Base-by-base conservation (phyloP, 2,797 vertebrate species). In the Poliocrania exsul region DNA sequence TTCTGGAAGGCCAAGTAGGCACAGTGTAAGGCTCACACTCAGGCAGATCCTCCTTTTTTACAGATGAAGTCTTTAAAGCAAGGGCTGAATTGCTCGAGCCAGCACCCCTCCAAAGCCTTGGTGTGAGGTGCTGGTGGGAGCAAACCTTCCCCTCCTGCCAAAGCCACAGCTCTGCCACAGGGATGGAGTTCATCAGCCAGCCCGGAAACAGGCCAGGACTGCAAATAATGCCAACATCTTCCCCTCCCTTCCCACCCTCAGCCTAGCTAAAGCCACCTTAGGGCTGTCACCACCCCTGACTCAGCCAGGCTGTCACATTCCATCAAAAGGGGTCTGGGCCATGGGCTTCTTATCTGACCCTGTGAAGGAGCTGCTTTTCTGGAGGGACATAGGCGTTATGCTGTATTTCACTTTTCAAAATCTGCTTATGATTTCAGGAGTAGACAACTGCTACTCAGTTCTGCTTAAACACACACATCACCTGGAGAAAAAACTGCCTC, bases 121-220 rank as follows among this genome's bases (percentile, higher is more conserved):
- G 38, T 7, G 31, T 0, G 5, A 88, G 67, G 10, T 42, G 46
- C 3, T 0, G 10, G 33, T 0, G 0, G 31, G 57, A 61, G 13
- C 5, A 4, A 85, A 42, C 42, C 53, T 16, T 71, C 50, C 42
- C 13, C 40, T 90, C 31, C 33, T 25, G 66, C 31, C 70, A 11
- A 29, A 44, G 28, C 4, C 2, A 54, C 5, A 58, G n/a, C n/a
- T 74, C 40, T 71, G 50, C 24, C 58, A 65, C 16, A 51, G 20
- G 17, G 79, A 44, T 1, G 11, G 81, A 16, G 23, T 31, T 61
- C 25, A 72, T n/a, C 54, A 58, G 47, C 54, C 33, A 51, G 51
- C 13, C 23, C 2, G 4, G 78, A 44, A 58, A 31, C 31, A 23
- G n/a, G 31, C 56, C 7, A 25, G 57, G 58, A 60, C 29, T 29